Base-by-base conservation (phyloP, 2,888 invertebrate species). In the Neoascia interrupta region DNA sequence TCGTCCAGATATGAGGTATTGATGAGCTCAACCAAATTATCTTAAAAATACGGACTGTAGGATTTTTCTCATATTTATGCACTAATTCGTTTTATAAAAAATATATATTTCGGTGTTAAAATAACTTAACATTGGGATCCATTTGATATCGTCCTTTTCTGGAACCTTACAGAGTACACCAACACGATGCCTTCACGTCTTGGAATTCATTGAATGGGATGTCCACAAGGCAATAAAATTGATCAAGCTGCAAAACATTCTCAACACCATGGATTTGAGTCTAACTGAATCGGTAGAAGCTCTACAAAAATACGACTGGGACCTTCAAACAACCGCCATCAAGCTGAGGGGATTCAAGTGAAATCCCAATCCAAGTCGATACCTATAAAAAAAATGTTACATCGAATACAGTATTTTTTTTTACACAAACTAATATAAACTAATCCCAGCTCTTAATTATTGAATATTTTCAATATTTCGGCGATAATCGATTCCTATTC, bases 131-230 rank as follows among this genome's bases (percentile, higher is more conserved):
- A 23, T 21, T 26, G n/a, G n/a, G n/a, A n/a, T n/a, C n/a, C n/a
- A n/a, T n/a, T n/a, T n/a, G n/a, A n/a, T n/a, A n/a, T n/a, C n/a
- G n/a, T n/a, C n/a, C n/a, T n/a, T n/a, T n/a, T n/a, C n/a, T n/a
- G n/a, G n/a, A n/a, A n/a, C n/a, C 56, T 13, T 21, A 1, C 85
- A 94, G 93, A 92, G 92, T 47, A 90, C 92, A 0, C 92, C 94
- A 0, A 94, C 94, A 81, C 93, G 94, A 75, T 97, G 97, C 84
- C 89, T 97, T 3, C 91, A 92, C 79, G 95, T 95, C 0, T 88
- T 97, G 37, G 95, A 97, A 85, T 92, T 94, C 74, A 94, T 95
- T 58, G 92, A 94, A 79, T 97, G 97, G 97, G 94, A 97, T 85
- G 94, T 97, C 0, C 94, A 96, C 85, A 93, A 93, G 53, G 97